A percentile compares a stretch with the other conserved stretches of the same genome.
phyloP scores from a whole-genome alignment of 2,797 vertebrate species.

The Hippocampus kuda region DNA sequence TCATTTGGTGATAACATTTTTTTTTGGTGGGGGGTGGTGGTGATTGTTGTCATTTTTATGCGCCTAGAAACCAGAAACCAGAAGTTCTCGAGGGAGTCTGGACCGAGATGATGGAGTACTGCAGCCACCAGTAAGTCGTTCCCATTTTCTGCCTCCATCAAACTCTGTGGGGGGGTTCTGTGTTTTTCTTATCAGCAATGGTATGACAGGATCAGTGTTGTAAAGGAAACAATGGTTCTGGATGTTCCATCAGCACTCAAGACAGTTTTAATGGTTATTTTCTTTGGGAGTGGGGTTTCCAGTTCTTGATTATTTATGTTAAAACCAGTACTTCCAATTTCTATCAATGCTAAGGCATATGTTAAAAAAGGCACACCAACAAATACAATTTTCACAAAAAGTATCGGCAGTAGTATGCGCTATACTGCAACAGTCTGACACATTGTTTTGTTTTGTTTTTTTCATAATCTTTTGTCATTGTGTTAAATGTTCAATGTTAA shows the following conservation, averaged over 20 bases:
- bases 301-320: neutral
- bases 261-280: neutral
- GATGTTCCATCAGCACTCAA: neutral
- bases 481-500: too few relatives aligned
- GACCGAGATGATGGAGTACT: slow-evolving; percentile 84
- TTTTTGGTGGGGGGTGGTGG: neutral
- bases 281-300: neutral
- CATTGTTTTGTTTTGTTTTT: too few relatives aligned
- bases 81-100: slow-evolving; percentile 86
- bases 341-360: neutral
- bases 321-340: neutral
- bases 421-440: too few relatives aligned
- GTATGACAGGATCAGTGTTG: neutral
- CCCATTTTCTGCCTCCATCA: slow-evolving; percentile 9
- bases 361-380: neutral
- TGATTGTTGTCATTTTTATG: slow-evolving; percentile 12
- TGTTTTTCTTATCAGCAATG: neutral
- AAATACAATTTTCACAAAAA: neutral
- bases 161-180: neutral
- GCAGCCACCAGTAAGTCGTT: slow-evolving; percentile 79
- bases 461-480: too few relatives aligned
- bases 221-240: neutral
- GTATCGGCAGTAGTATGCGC: neutral
- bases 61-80: slow-evolving; percentile 87
- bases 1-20: neutral